Evolutionary conservation across 1,140 invertebrate genomes (phyloP).

Genomic region (Oryctes rhinoceros): DNA sequence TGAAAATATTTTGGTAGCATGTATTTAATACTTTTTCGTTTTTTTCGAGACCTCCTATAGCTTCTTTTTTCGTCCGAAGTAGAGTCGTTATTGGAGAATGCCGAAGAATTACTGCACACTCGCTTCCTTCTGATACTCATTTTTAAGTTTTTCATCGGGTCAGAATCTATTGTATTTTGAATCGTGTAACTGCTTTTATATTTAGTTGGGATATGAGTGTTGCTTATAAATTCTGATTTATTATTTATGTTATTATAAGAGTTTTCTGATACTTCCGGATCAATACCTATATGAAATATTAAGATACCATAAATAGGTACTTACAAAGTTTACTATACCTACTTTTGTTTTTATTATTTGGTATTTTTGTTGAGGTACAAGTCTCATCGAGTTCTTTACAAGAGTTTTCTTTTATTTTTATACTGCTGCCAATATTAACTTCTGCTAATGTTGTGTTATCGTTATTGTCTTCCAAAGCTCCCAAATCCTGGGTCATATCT

Average conservation of each 20-base stretch:
- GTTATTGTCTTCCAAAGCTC: constrained; percentile 51
- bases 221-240: constrained; percentile 11
- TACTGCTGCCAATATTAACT: not conserved
- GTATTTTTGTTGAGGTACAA: constrained; percentile 19
- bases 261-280: not conserved
- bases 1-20: not conserved
- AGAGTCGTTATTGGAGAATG: constrained; percentile 56
- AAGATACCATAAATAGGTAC: not conserved
- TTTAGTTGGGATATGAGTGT: not conserved
- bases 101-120: constrained; percentile 57
- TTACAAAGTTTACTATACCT: not conserved
- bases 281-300: not conserved
- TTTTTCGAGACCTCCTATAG: constrained; percentile 35
- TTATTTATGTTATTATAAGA: not conserved
- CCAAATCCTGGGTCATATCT: constrained; percentile 58
- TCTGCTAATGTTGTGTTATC: constrained; percentile 49
- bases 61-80: constrained; percentile 49
- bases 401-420: constrained; percentile 43
- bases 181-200: constrained; percentile 44
- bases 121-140: constrained; percentile 59
- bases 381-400: constrained; percentile 44
- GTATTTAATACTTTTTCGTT: constrained; percentile 28
- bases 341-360: constrained; percentile 11
- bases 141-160: constrained; percentile 59
- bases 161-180: constrained; percentile 53